Percentiles rank a stretch among this genome's conserved stretches.
Conservation (phyloP, 2,888 invertebrate genomes). For the Cepaea hortensis region DNA sequence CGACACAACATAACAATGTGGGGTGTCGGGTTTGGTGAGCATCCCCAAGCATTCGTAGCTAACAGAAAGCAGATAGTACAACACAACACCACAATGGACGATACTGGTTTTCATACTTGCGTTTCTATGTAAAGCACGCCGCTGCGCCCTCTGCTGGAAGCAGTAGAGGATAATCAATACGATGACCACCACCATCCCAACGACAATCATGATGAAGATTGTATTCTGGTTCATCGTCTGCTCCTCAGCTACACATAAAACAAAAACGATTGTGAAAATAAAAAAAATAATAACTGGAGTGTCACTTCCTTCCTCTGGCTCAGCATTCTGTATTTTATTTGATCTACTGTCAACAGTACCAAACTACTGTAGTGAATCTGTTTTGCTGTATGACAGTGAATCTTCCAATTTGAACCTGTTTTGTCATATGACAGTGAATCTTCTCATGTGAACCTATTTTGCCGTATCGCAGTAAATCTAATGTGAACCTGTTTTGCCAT, state of each 20-base stretch:
- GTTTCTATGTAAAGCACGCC: slow-evolving; percentile 4
- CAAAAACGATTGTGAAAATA: not conserved
- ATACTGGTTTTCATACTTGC: not conserved
- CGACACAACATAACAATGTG: too few relatives aligned
- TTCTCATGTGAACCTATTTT: too few relatives aligned
- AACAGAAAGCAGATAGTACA: not conserved
- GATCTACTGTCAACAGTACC: too few relatives aligned
- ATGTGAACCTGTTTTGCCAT: too few relatives aligned
- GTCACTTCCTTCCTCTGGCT: not conserved
- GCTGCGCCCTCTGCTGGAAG: slow-evolving; percentile 60
- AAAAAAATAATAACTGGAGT: not conserved
- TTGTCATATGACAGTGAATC: too few relatives aligned
- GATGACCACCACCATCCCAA: slow-evolving; percentile 68
- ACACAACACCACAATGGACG: not conserved
- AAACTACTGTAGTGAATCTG: too few relatives aligned
- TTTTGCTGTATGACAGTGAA: too few relatives aligned
- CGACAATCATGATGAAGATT: slow-evolving; percentile 70
- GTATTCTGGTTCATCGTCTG: slow-evolving; percentile 70
- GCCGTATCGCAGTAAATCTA: too few relatives aligned
- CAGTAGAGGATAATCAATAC: slow-evolving; percentile 70
- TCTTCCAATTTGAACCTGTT: too few relatives aligned
- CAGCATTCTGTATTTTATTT: too few relatives aligned
- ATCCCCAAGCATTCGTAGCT: too few relatives aligned
- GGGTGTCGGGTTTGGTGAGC: too few relatives aligned
- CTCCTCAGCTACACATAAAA: slow-evolving; percentile 64